Conservation (phyloP, 2,888 invertebrate genomes). For the Cryptophagus acutangulus region DNA sequence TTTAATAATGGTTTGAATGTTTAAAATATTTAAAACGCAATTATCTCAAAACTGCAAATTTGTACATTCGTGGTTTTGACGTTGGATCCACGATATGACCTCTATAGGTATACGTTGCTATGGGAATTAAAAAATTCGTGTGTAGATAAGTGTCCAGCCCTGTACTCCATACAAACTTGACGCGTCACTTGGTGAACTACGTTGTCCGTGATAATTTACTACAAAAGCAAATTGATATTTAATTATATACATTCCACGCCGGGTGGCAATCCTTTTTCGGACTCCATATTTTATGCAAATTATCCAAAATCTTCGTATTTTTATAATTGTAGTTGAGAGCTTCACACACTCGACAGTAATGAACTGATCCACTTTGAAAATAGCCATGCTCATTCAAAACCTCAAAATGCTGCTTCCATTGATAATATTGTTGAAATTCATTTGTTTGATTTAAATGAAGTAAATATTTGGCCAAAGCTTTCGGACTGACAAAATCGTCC, state of each 20-base stretch:
- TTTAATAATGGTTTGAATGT: too few species aligned
- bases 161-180: too few species aligned
- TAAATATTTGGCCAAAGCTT: conserved; percentile 53
- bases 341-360: conserved; percentile 63
- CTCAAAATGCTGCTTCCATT: conserved; percentile 56
- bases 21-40: too few species aligned
- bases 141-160: too few species aligned
- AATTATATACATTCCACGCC: conserved; percentile 35
- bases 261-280: conserved; percentile 34
- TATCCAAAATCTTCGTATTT: conserved; percentile 42
- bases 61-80: too few species aligned
- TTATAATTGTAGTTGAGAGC: conserved; percentile 60
- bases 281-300: conserved; percentile 47
- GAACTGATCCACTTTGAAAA: conserved; percentile 55
- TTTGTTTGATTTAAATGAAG: conserved; percentile 47
- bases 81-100: too few species aligned
- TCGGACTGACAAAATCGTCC: conserved; percentile 51
- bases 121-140: too few species aligned
- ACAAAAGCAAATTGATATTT: too few species aligned
- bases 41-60: too few species aligned
- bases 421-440: conserved; percentile 27
- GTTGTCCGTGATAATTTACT: too few species aligned
- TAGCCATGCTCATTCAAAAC: conserved; percentile 65
- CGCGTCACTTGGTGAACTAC: too few species aligned
- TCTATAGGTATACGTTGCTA: too few species aligned